Base-by-base conservation (phyloP, 2,113 vertebrate species). In the Chionomys nivalis region DNA sequence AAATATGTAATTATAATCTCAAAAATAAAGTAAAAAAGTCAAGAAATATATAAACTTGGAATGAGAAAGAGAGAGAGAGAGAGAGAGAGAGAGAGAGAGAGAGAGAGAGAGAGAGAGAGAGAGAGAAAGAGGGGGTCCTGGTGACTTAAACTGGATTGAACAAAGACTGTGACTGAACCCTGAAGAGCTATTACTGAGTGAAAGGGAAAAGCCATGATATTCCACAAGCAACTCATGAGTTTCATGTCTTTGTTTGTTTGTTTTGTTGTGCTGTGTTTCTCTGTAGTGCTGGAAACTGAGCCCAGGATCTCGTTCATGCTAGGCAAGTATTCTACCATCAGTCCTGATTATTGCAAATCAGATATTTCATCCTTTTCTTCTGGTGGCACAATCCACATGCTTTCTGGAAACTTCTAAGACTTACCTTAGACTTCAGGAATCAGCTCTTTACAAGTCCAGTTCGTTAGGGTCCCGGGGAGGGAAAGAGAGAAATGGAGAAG, bases 361-460 rank as follows among this genome's bases (percentile, higher is more conserved):
- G 33, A 3, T 31, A 3, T 12, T 9, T 42, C 44, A 44, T 61
- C 21, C 16, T 36, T n/a, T 61, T 31, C 9, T 91, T 79, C 24
- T n/a, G 36, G 9, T 36, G 81, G 55, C 52, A 1, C 63, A 26
- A 36, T 10, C 44, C 26, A 31, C 6, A 5, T 75, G 39, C 28
- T 81, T 94, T 61, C 70, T 73, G 85, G 68, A 58, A 79, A 36
- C 58, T 36, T 77, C 42, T 49, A 70, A 73, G 42, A 19, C 47
- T 95, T 87, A 58, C 23, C 88, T 81, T 19, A 73, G 72, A 78
- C 8, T 42, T 97, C 87, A 44, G 66, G 7, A 49, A 58, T 75
- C 65, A 83, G 16, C n/a, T 92, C 55, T 79, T 93, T 31, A 42
- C 65, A 94, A 95, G 96, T 39, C 72, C 28, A 68, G n/a, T 93